Evolutionary conservation across 92 coral and sea anemone genomes (phyloP), one percentile per base, ranked within the genome.

Genomic region (Chrysogorgia sp.): DNA sequence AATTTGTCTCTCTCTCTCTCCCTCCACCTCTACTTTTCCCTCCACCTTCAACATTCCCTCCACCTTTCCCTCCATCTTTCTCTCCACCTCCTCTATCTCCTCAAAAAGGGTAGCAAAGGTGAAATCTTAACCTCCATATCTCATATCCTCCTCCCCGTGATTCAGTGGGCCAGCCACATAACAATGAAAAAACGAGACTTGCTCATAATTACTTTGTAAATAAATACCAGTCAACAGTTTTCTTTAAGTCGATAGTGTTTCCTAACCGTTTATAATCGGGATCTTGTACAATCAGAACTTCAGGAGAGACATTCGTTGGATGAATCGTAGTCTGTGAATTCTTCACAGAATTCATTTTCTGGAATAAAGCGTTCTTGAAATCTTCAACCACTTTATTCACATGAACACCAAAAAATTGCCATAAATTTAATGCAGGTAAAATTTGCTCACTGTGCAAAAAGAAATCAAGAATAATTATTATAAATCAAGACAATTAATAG

Each of bases 331-430:
- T 30, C 30, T 72, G 79, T 17, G 79, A 72, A 53, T 56, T 56
- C 65, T 72, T 72, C 12, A 56, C 8, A 34, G 53, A 49, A n/a
- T 59, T 74, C 56, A 72, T 56, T 2, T 71, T 78, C 75, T 87
- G 88, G 58, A 91, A 55, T 57, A 91, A 75, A 13, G 90, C 90
- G 43, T 70, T 69, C 58, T 85, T 92, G 80, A 94, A 89, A 75
- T 78, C 76, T 43, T 89, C 90, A 10, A 91, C 90, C 34, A 85
- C 70, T 77, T 81, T 85, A 40, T 89, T 85, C 26, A 87, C 92
- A 77, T 91, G 89, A 32, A 91, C 86, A 59, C 91, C 81, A 71
- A 79, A 94, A 64, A 94, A 94, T 70, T 94, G 97, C 98, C 98
- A 94, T 30, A 94, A 82, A 9, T 62, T 82, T 21, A 94, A 63